Percentiles rank a stretch among this genome's conserved stretches.
Conservation (phyloP, 1,140 invertebrate species). For the Macrosteles quadrilineatus region DNA sequence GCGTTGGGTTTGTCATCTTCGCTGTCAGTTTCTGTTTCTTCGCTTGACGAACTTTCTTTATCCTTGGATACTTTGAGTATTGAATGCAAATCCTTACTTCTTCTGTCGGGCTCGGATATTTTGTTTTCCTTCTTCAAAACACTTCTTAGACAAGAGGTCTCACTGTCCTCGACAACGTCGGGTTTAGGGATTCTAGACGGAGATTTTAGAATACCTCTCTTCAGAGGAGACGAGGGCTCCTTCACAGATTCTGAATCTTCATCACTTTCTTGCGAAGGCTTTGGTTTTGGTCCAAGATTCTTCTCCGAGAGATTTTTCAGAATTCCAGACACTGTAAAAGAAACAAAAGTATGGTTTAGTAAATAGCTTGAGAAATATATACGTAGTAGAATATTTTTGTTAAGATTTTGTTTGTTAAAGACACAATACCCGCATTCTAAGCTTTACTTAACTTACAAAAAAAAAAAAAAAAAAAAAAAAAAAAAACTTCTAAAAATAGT, state of each 20-base stretch:
- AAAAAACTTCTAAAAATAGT: no score
- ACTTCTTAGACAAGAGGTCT: neutral
- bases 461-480: no score
- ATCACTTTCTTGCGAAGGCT: neutral
- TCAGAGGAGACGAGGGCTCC: conserved; percentile 4
- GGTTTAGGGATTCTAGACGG: neutral
- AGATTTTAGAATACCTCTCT: conserved; percentile 18
- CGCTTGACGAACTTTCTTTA: conserved; percentile 8
- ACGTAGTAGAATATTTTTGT: no score
- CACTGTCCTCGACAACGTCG: neutral
- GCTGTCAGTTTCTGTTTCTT: conserved; percentile 20
- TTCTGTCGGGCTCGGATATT: neutral
- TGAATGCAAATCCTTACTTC: conserved; percentile 6
- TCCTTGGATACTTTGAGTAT: conserved; percentile 23
- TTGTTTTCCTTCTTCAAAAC: conserved; percentile 26
- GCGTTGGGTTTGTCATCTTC: conserved; percentile 17
- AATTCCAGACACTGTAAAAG: conserved; percentile 42
- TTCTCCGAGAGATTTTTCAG: conserved; percentile 40
- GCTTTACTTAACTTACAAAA: no score
- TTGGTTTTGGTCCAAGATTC: neutral
- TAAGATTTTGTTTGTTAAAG: no score
- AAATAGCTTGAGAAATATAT: no score
- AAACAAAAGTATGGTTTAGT: no score
- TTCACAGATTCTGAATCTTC: neutral
- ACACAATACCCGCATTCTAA: no score